phyloP scores from a whole-genome alignment of 2,797 vertebrate species.

The Periophthalmus magnuspinnatus region DNA sequence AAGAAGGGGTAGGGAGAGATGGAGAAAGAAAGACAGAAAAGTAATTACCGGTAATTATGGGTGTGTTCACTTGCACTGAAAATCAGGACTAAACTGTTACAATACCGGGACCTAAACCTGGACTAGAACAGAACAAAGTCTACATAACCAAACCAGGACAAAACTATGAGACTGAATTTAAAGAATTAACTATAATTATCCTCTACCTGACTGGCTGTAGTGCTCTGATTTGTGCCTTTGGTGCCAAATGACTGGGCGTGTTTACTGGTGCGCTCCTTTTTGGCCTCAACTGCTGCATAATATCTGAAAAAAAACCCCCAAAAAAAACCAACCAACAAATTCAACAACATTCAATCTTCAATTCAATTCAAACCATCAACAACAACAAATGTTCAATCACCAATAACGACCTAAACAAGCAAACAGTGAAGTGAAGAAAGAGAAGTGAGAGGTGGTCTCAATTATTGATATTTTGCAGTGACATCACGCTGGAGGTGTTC shows the following conservation, averaged over 20 bases:
- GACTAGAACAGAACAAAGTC: too few species aligned
- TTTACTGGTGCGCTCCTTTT: slow-evolving; percentile 90
- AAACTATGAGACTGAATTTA: background rate
- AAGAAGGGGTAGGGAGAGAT: background rate
- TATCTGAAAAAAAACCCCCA: slow-evolving; percentile 79
- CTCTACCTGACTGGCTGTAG: slow-evolving; percentile 74
- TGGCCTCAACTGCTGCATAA: slow-evolving; percentile 86
- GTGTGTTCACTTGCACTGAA: too few species aligned
- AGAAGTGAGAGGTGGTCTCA: background rate
- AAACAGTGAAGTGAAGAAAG: too few species aligned
- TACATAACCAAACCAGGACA: too few species aligned
- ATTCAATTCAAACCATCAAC: too few species aligned
- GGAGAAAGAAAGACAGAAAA: background rate
- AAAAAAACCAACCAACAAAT: background rate
- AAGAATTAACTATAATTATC: background rate
- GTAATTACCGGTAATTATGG: too few species aligned
- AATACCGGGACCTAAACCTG: too few species aligned
- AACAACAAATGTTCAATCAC: background rate
- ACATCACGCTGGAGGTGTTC: too few species aligned
- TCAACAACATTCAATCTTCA: too few species aligned
- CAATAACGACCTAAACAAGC: background rate
- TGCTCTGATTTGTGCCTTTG: slow-evolving; percentile 76
- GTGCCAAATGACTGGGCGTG: slow-evolving; percentile 91
- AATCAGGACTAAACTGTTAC: too few species aligned
- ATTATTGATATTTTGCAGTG: background rate